Base-by-base conservation (phyloP, 1,140 invertebrate species). In the Popillia japonica region DNA sequence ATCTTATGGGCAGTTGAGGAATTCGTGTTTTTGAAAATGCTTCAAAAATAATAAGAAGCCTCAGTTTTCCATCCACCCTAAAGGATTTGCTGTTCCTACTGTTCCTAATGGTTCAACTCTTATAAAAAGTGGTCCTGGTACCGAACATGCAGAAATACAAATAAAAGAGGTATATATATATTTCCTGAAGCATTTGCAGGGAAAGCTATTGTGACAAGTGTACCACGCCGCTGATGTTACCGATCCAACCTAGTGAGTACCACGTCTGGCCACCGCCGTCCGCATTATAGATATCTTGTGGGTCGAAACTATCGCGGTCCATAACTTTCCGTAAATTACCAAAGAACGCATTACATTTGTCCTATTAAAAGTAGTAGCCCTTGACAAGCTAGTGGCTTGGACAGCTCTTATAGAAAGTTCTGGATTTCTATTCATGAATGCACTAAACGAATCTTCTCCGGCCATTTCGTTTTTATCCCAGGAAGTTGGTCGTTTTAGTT, bases 351-450 rank as follows among this genome's bases (percentile, higher is more conserved):
- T n/a, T n/a, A n/a, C n/a, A 76, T 88, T 89, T 9, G n/a, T 82
- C 80, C 79, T 82, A 82, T 90, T 90, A 79, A 89, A 89, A 77
- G 85, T 87, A 17, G 87, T 88, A 14, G 87, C 87, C 79, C 88
- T 83, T 20, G 86, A 82, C 7, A 88, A 78, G 75, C 87, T 88
- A n/a, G 87, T 88, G 78, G 86, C 84, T 80, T 89, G 85, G 72
- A 87, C 86, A 73, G 74, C 84, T 34, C 86, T 80, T 42, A 89
- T 72, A 27, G 87, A 88, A 14, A 90, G 79, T 77, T 79, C 77
- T n/a, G 83, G 84, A 78, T 90, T 86, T 81, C 88, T 81, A 79
- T 85, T 86, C 82, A 89, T 85, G 81, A 89, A 89, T 9, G 76
- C 74, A 7, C 76, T 76, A 80, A 89, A 87, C 88, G 88, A 89